These are phyloP conservation scores for Kryptolebias ocellatus DNA, from an alignment of 2,797 vertebrate species.

Conservation along the genomic window DNA sequence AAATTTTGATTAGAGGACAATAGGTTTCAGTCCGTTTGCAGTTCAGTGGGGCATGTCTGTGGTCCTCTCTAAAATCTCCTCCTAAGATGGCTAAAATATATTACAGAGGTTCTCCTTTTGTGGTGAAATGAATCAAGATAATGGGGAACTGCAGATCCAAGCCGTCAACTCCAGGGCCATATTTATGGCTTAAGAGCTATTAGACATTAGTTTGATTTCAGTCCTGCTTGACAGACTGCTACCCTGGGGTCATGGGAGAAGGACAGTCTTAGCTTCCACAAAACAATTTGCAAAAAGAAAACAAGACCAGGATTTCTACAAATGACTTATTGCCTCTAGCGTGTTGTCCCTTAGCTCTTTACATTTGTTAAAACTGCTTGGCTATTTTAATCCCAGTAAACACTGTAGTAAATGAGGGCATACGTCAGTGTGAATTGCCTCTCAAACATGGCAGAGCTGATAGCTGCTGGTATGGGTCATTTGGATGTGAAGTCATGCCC, in stretches of 20 bases:
- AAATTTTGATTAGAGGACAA: constrained; percentile 64
- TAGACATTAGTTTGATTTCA: constrained; percentile 77
- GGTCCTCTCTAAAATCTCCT: constrained; percentile 41
- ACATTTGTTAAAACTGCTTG: constrained; percentile 63
- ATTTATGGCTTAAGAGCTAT: constrained; percentile 73
- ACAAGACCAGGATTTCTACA: constrained; percentile 48
- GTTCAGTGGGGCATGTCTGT: constrained; percentile 43
- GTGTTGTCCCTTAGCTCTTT: constrained; percentile 50
- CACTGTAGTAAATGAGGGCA: constrained; percentile 72
- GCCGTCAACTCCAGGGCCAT: constrained; percentile 67
- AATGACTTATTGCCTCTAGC: constrained; percentile 58
- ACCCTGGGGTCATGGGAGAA: constrained; percentile 61
- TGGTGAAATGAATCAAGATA: constrained; percentile 75
- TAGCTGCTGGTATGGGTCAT: constrained; percentile 70
- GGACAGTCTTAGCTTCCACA: constrained; percentile 52
- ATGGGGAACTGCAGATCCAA: constrained; percentile 63
- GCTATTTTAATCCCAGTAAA: constrained; percentile 69
- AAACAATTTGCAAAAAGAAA: constrained; percentile 44
- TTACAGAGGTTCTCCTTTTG: constrained; percentile 56
- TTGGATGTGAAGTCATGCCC: constrained; percentile 73
- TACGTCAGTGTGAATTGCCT: constrained; percentile 68
- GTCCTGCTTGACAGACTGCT: constrained; percentile 68
- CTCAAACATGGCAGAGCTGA: constrained; percentile 57
- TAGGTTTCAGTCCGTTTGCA: constrained; percentile 41
- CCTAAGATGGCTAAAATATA: constrained; percentile 49